Percentiles rank a stretch among this genome's conserved stretches.
phyloP scores from a whole-genome alignment of 2,888 invertebrate species.

The Hydrotaea cyrtoneurina region DNA sequence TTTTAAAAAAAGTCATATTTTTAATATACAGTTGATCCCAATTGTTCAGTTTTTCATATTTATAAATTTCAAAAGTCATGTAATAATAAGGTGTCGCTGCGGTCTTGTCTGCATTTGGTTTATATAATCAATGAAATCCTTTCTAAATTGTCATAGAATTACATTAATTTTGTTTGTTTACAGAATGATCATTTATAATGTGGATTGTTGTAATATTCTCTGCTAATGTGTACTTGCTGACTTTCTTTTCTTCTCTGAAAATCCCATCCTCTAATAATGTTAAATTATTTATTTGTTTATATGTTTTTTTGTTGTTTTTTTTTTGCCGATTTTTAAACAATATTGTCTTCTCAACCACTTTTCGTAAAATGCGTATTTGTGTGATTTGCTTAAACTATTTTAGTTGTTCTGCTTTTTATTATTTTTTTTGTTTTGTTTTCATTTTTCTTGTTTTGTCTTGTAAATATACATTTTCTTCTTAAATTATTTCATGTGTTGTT shows the following conservation, averaged over 20 bases:
- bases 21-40: constrained; percentile 81
- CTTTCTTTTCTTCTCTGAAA: constrained; percentile 51
- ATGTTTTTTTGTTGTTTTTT: constrained; percentile 33
- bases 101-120: not conserved
- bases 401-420: constrained; percentile 51
- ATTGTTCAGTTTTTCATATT: constrained; percentile 78
- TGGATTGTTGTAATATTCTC: constrained; percentile 65
- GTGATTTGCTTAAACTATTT: constrained; percentile 31
- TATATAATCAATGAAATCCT: constrained; percentile 53
- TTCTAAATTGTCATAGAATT: constrained; percentile 60
- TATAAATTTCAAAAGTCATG: constrained; percentile 47
- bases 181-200: constrained; percentile 59
- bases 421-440: constrained; percentile 58
- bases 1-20: constrained; percentile 72
- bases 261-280: constrained; percentile 42
- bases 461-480: constrained; percentile 58
- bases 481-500: constrained; percentile 49
- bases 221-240: constrained; percentile 44
- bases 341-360: constrained; percentile 73
- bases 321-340: constrained; percentile 78
- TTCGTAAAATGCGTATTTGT: constrained; percentile 54
- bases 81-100: constrained; percentile 23
- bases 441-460: constrained; percentile 40
- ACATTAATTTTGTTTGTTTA: constrained; percentile 59
- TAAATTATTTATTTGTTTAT: constrained; percentile 51